Percentiles rank a stretch among this genome's conserved stretches.
These are phyloP conservation scores for Sarcophaga rosellei DNA, from an alignment of 2,888 invertebrate species.

Conservation along the genomic window DNA sequence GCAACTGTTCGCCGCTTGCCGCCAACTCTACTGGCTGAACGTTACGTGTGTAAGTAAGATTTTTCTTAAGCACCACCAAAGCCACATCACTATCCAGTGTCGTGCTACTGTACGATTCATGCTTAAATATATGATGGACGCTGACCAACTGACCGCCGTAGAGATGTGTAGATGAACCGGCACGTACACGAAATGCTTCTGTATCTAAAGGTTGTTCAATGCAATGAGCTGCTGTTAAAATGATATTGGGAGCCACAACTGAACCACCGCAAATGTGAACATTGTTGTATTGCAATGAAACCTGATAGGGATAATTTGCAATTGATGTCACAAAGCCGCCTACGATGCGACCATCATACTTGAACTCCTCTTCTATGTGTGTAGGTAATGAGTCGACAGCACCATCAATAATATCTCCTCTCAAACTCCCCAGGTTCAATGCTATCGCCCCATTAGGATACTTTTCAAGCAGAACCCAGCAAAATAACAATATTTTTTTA, in stretches of 20 bases:
- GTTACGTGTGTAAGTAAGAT: conserved; percentile 71
- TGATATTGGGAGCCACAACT: conserved; percentile 64
- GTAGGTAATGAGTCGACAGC: background rate
- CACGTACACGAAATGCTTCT: conserved; percentile 73
- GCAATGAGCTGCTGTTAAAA: conserved; percentile 71
- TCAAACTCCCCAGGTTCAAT: conserved; percentile 34
- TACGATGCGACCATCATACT: conserved; percentile 70
- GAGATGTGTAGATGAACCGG: conserved; percentile 73
- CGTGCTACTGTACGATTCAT: conserved; percentile 72
- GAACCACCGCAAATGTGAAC: conserved; percentile 70
- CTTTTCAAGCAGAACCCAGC: conserved; percentile 24
- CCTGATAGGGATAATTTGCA: conserved; percentile 68
- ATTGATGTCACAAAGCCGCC: conserved; percentile 69
- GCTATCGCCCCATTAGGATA: conserved; percentile 25
- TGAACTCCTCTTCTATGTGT: conserved; percentile 31
- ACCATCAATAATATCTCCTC: conserved; percentile 13
- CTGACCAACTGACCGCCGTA: conserved; percentile 73
- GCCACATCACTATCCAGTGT: conserved; percentile 76
- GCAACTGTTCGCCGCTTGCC: conserved; percentile 62
- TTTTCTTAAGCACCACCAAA: conserved; percentile 72
- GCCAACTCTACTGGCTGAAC: conserved; percentile 73
- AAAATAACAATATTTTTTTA: conserved; percentile 25
- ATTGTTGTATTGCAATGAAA: conserved; percentile 66
- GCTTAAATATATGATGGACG: conserved; percentile 72
- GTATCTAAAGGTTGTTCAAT: conserved; percentile 70